Percentiles rank a stretch among this genome's conserved stretches.
phyloP scores from a whole-genome alignment of 2,888 invertebrate species.

The Synanthedon andrenaeformis region DNA sequence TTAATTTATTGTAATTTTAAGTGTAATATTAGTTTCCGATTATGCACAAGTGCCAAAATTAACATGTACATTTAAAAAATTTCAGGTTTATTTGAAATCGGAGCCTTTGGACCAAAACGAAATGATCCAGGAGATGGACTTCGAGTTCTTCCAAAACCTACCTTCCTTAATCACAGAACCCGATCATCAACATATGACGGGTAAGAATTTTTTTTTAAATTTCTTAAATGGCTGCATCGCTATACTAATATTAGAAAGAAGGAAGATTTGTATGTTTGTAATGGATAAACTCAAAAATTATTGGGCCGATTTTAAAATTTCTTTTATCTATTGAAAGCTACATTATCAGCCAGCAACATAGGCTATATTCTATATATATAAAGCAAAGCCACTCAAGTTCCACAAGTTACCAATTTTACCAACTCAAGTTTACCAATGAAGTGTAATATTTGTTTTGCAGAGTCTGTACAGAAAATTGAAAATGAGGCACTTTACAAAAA shows the following conservation, averaged over 20 bases:
- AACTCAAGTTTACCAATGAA: no score
- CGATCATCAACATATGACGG: slow-evolving; percentile 59
- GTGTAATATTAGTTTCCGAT: slow-evolving; percentile 29
- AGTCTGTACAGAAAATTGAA: slow-evolving; percentile 40
- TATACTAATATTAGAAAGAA: no score
- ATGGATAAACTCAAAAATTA: no score
- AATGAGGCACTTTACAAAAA: slow-evolving; percentile 52
- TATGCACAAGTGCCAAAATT: slow-evolving; percentile 17
- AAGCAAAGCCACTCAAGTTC: no score
- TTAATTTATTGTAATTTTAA: slow-evolving; percentile 28
- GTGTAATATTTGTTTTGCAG: slow-evolving; percentile 21
- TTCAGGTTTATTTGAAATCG: slow-evolving; percentile 61
- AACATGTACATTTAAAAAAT: slow-evolving; percentile 25
- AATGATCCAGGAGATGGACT: slow-evolving; percentile 65
- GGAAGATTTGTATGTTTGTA: no score
- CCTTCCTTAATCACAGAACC: slow-evolving; percentile 60
- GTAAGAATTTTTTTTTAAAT: slow-evolving; percentile 7
- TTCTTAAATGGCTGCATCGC: background rate
- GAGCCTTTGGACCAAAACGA: slow-evolving; percentile 51
- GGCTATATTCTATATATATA: no score
- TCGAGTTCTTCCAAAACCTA: slow-evolving; percentile 80
- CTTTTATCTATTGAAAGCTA: no score
- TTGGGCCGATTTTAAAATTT: no score
- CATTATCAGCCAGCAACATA: no score
- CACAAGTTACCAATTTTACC: no score